These are phyloP conservation scores for Drosophila helvetica DNA, from an alignment of 2,888 invertebrate genomes.

Conservation along the genomic window DNA sequence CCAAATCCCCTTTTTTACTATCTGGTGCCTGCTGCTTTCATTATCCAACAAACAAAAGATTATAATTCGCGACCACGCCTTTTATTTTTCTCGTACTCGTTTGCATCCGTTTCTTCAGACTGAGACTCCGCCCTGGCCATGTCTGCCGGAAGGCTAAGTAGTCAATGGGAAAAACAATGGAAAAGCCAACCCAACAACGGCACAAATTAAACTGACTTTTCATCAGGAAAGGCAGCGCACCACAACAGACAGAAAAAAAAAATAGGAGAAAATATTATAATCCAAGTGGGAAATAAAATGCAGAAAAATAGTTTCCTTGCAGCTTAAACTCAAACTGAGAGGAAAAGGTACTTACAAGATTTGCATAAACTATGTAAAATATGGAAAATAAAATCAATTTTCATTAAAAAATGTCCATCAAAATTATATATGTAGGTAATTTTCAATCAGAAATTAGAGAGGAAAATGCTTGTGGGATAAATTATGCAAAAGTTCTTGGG, in stretches of 20 bases:
- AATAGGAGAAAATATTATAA: constrained; percentile 42
- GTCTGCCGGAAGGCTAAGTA: constrained; percentile 49
- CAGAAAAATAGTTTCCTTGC: constrained; percentile 5
- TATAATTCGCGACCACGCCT: constrained; percentile 53
- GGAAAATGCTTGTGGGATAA: constrained; percentile 35
- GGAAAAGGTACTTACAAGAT: constrained; percentile 9
- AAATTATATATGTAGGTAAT: constrained; percentile 53
- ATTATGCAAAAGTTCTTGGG: constrained; percentile 61
- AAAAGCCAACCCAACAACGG: constrained; percentile 37
- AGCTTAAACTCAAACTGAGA: background rate
- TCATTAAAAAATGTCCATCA: constrained; percentile 41
- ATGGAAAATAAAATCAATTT: background rate
- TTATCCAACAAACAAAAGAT: constrained; percentile 64
- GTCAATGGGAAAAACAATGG: constrained; percentile 60
- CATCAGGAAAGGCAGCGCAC: constrained; percentile 35
- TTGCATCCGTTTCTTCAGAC: constrained; percentile 18
- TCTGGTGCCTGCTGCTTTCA: constrained; percentile 40
- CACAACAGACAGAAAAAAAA: constrained; percentile 16
- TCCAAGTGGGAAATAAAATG: constrained; percentile 23
- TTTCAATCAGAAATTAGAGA: constrained; percentile 40
- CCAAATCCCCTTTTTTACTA: constrained; percentile 3
- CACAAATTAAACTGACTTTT: constrained; percentile 36
- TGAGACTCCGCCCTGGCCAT: constrained; percentile 7
- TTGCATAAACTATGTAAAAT: background rate
- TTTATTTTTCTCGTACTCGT: constrained; percentile 26